Conservation (phyloP, 1,140 invertebrate species). For the Pachyrhynchus sulphureomaculatus region DNA sequence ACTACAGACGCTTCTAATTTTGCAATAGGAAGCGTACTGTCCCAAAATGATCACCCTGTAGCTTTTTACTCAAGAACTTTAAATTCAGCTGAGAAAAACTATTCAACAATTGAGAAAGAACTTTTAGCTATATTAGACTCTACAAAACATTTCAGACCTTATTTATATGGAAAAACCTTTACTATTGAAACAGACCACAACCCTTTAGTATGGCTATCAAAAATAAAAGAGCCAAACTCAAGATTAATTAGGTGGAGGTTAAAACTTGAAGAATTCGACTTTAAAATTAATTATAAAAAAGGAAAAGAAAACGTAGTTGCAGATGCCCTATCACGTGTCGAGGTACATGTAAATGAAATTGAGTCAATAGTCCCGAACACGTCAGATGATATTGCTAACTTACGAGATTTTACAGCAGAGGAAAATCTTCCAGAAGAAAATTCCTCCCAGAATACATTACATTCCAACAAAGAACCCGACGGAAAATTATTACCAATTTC, state of each 20-base stretch:
- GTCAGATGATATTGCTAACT: background rate
- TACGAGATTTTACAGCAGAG: background rate
- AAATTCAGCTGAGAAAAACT: constrained; percentile 40
- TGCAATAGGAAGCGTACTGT: constrained; percentile 48
- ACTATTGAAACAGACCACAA: constrained; percentile 35
- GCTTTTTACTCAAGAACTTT: constrained; percentile 45
- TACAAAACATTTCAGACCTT: constrained; percentile 37
- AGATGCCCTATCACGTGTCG: constrained; percentile 9
- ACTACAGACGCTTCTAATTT: constrained; percentile 49
- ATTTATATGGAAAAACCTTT: constrained; percentile 36
- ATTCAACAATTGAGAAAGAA: constrained; percentile 45
- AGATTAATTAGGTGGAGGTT: constrained; percentile 53
- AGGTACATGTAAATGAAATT: constrained; percentile 20
- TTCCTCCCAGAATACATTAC: background rate
- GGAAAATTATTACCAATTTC: constrained; percentile 12
- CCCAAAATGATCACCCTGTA: constrained; percentile 45
- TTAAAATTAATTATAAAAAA: constrained; percentile 44
- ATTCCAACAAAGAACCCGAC: constrained; percentile 7
- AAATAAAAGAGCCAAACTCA: constrained; percentile 50
- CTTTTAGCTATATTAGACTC: constrained; percentile 35
- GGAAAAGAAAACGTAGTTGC: constrained; percentile 16
- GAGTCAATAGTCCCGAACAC: constrained; percentile 31
- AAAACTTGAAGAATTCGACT: constrained; percentile 50
- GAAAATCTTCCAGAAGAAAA: background rate
- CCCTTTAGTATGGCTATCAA: constrained; percentile 45